Base-by-base conservation (phyloP, 2,113 vertebrate genomes). In the Saguinus imperator region DNA sequence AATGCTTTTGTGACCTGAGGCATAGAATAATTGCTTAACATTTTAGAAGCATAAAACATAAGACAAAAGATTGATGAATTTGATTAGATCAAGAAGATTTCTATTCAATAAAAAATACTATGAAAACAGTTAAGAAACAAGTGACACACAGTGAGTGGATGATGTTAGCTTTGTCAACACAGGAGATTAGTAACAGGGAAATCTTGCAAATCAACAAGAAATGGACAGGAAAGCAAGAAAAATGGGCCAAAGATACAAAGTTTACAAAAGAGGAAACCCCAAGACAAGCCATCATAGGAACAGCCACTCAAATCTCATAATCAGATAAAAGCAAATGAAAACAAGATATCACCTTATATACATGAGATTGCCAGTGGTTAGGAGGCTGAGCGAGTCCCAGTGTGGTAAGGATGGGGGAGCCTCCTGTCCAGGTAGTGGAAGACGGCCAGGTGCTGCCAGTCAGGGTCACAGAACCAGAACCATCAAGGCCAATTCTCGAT, bases 31-130 rank as follows among this genome's bases (percentile, higher is more conserved):
- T 6, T 32, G 83, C 40, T 79, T 17, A 48, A 58, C 23, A 64
- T 86, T 91, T 92, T 85, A 96, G 80, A 95, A 79, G 75, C 43
- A 76, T 18, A 94, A 87, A 81, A 40, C 35, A 23, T 75, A 45
- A 84, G n/a, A 45, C 52, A 81, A 80, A 95, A 70, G 84, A 40
- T 17, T 21, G 66, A 86, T 89, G 25, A 10, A 29, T 87, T 89
- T 87, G 70, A 83, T 89, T 91, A 48, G 50, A 40, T 96, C 66
- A 89, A 61, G 25, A 92, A 86, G 66, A 40, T 61, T 66, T 68
- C 61, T 95, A 6, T 95, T 40, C 35, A 61, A 11, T 83, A 76
- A 93, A 87, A 80, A 40, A 89, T 43, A 57, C 58, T n/a, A 45
- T 79, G 70, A 88, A 73, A n/a, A 86, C 83, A 79, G 21, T 89